Percentiles rank a stretch among this genome's conserved stretches.
Conservation (phyloP, 2,113 vertebrate species). For the Phalacrocorax aristotelis region DNA sequence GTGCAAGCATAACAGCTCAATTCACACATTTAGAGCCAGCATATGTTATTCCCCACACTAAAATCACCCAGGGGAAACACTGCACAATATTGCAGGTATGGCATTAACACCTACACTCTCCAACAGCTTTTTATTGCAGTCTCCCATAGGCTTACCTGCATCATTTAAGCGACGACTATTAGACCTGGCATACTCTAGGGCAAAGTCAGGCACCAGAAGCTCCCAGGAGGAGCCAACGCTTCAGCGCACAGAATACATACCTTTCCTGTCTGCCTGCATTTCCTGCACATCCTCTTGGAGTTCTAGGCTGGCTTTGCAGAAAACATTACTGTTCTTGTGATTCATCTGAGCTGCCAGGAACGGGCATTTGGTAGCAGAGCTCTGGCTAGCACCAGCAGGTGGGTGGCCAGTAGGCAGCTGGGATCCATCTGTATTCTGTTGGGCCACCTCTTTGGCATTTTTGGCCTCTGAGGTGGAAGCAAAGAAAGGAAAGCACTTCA, state of each 20-base stretch:
- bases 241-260: constrained; percentile 35
- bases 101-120: background rate
- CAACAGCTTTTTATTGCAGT: background rate
- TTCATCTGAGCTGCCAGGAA: constrained; percentile 95
- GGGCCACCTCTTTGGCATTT: constrained; percentile 35
- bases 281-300: constrained; percentile 94
- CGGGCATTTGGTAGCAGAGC: constrained; percentile 85
- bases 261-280: constrained; percentile 83
- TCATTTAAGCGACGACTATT: background rate
- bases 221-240: rapidly evolving
- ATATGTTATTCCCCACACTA: background rate
- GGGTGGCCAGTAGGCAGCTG: constrained; percentile 76
- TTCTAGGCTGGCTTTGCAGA: constrained; percentile 88
- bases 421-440: constrained; percentile 3
- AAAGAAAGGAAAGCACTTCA: background rate
- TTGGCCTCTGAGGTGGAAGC: constrained; percentile 47
- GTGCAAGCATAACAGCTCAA: rapidly evolving
- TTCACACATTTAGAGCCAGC: background rate
- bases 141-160: background rate
- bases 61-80: background rate
- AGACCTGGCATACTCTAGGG: background rate
- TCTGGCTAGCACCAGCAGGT: constrained; percentile 64
- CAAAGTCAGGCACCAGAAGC: background rate
- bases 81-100: background rate
- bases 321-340: constrained; percentile 86